Evolutionary conservation across 2,113 vertebrate species (phyloP).

Genomic region (Aegithalos caudatus): DNA sequence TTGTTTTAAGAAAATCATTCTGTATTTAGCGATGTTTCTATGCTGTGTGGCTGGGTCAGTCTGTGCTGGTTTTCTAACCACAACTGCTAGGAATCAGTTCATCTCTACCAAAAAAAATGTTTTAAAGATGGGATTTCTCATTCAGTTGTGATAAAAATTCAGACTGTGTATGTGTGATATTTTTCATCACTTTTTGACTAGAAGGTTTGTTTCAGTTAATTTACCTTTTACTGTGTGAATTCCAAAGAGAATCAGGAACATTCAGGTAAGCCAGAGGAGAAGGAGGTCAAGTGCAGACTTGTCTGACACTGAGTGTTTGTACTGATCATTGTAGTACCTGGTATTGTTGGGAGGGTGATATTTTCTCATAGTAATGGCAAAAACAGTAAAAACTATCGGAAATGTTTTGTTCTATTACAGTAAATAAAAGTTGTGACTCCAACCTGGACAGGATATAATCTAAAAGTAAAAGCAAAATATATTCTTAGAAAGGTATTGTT

Average conservation of each 20-base stretch:
- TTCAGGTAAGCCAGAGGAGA: neutral
- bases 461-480: neutral
- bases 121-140: neutral
- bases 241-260: neutral
- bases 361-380: neutral
- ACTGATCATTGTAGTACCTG: neutral
- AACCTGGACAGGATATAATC: neutral
- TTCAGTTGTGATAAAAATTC: neutral
- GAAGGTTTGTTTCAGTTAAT: neutral
- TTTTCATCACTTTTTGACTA: neutral
- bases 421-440: neutral
- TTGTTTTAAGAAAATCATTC: neutral
- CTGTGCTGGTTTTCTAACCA: neutral
- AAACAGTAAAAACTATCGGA: neutral
- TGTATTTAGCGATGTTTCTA: neutral
- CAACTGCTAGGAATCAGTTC: neutral
- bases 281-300: neutral
- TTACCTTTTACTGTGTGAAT: neutral
- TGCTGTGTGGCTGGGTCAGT: neutral
- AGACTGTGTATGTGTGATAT: fast-evolving
- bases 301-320: neutral
- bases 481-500: neutral
- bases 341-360: neutral
- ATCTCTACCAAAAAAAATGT: neutral
- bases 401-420: neutral